A percentile compares a stretch with the other conserved stretches of the same genome.
These are phyloP conservation scores for Doryteuthis pealeii DNA, from an alignment of 1,140 invertebrate species.

Conservation along the genomic window DNA sequence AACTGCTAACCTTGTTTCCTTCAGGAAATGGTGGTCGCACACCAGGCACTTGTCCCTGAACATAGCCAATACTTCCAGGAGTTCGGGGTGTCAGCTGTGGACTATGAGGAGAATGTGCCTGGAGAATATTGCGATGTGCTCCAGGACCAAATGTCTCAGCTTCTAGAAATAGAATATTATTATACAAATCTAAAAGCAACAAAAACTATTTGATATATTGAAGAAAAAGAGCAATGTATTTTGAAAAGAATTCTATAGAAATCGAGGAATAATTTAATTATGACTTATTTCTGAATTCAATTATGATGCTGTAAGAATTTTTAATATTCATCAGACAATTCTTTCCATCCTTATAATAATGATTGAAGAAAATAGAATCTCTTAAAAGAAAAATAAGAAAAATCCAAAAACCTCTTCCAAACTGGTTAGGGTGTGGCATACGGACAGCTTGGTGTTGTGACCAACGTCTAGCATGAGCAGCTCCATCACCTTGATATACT, in stretches of 20 bases:
- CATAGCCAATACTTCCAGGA: constrained; percentile 1
- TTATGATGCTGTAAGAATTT: no score
- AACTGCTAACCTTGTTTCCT: not conserved
- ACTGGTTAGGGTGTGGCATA: constrained; percentile 32
- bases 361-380: no score
- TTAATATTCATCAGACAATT: no score
- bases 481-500: not conserved
- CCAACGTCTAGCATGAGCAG: constrained; percentile 20
- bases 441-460: constrained; percentile 27
- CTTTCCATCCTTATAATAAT: no score
- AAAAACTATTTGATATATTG: no score
- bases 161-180: not conserved
- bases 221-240: no score
- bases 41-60: not conserved
- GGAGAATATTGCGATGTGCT: not conserved
- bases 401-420: constrained; percentile 24
- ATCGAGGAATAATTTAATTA: no score
- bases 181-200: no score
- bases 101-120: not conserved
- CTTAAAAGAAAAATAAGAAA: no score
- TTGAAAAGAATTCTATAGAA: no score
- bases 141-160: not conserved
- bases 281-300: no score
- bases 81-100: constrained; percentile 3
- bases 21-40: not conserved